Percentiles rank a stretch among this genome's conserved stretches.
phyloP scores from a whole-genome alignment of 2,888 invertebrate genomes.

The Neria commutata region DNA sequence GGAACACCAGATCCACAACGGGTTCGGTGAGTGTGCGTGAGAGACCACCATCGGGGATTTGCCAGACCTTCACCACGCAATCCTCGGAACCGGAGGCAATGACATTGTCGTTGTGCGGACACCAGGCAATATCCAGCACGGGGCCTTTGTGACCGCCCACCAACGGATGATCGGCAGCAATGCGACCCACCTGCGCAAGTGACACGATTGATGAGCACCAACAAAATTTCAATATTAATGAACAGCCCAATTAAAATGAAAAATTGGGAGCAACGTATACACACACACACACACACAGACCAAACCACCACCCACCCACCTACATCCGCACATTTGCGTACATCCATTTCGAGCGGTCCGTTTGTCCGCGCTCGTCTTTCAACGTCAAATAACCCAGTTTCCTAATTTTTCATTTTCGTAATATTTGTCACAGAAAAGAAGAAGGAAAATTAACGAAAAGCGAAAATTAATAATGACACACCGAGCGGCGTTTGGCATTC shows the following conservation, averaged over 20 bases:
- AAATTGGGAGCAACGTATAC: conserved; percentile 10
- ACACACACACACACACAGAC: neutral
- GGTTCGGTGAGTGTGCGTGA: conserved; percentile 90
- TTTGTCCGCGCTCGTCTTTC: neutral
- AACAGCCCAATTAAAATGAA: conserved; percentile 14
- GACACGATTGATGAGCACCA: too few relatives aligned
- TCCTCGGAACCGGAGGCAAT: conserved; percentile 98
- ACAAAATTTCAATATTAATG: neutral
- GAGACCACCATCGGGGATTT: conserved; percentile 90
- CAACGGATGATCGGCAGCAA: conserved; percentile 90
- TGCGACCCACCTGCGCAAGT: conserved; percentile 88
- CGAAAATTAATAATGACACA: conserved; percentile 13
- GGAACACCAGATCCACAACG: conserved; percentile 89
- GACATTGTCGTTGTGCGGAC: conserved; percentile 97
- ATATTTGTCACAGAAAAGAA: too few relatives aligned
- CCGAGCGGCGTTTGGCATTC: neutral
- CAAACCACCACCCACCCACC: neutral
- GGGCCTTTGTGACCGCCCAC: conserved; percentile 98
- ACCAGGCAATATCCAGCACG: conserved; percentile 96
- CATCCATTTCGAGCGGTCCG: neutral
- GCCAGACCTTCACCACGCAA: conserved; percentile 96
- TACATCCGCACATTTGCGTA: too few relatives aligned
- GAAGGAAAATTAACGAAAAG: too few relatives aligned
- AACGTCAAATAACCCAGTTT: conserved; percentile 17
- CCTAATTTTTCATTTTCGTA: conserved; percentile 16